A percentile compares a stretch with the other conserved stretches of the same genome.
These are phyloP conservation scores for Telmatochromis brichardi DNA, from an alignment of 2,113 vertebrate genomes.

Conservation along the genomic window DNA sequence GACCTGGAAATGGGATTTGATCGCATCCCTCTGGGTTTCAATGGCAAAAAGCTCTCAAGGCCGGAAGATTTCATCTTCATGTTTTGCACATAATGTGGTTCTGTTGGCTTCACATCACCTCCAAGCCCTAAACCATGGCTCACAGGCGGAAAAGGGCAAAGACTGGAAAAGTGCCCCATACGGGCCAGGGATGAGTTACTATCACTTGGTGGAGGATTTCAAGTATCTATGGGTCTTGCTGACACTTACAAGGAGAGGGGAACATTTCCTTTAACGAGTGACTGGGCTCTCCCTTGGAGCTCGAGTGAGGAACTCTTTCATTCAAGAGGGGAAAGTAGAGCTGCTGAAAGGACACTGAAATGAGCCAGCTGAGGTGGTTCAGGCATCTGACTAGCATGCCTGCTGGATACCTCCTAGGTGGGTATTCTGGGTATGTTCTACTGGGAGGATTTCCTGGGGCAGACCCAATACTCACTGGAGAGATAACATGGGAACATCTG, in stretches of 20 bases:
- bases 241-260: not conserved
- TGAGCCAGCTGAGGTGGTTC: not conserved
- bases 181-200: not conserved
- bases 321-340: not conserved
- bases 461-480: not conserved
- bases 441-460: not conserved
- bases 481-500: not conserved
- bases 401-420: not conserved
- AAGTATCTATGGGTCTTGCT: not conserved
- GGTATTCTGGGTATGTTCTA: not conserved
- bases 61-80: accelerated
- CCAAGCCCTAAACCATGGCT: not conserved
- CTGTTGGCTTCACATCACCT: not conserved
- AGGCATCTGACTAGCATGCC: not conserved
- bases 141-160: not conserved
- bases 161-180: not conserved
- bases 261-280: not conserved
- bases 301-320: not conserved
- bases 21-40: accelerated
- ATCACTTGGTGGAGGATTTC: not conserved
- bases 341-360: not conserved
- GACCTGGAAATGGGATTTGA: not conserved
- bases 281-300: not conserved
- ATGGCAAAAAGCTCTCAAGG: not conserved
- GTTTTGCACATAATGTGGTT: not conserved